Base-by-base conservation (phyloP, 2,113 vertebrate genomes). In the Tragelaphus scriptus region DNA sequence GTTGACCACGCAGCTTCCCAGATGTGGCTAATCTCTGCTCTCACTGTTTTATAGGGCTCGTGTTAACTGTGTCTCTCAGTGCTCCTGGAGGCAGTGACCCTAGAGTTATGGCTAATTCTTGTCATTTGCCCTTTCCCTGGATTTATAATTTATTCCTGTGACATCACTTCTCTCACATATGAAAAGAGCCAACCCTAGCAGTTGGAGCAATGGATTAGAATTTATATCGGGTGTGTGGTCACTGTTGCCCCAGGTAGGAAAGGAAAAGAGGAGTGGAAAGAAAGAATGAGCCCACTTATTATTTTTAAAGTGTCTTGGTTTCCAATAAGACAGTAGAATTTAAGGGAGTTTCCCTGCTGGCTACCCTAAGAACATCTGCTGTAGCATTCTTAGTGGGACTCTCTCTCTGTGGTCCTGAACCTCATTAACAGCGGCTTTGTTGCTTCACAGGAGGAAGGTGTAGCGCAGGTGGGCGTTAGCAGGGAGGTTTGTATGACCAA, bases 351-450 rank as follows among this genome's bases (percentile, higher is more conserved):
- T 96, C 86, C 85, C 47, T 97, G 68, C 53, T 4, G 14, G 61
- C 51, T 91, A 80, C 47, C 30, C 25, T 86, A 85, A 59, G 56
- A 88, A 80, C 16, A 40, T 63, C 56, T 81, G 53, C 82, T 75
- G 94, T 58, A 77, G 91, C 80, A 49, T 91, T 61, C 84, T 89
- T 93, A 87, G 71, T 11, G 51, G 51, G 51, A 51, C 25, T 91
- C 44, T 82, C 40, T 58, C 11, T 80, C 55, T 49, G 23, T 92
- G 87, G 86, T 85, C 47, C 30, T 91, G 63, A 85, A 36, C 30
- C 91, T 98, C 88, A 95, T 97, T 98, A 98, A 65, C 61, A 51
- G 87, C 28, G 32, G 82, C 59, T 95, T 85, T 91, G 79, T n/a
- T 28, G 26, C 63, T 85, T 87, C 40, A 23, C 11, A 7, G 49